A percentile compares a stretch with the other conserved stretches of the same genome.
These are phyloP conservation scores for Apoderus coryli DNA, from an alignment of 2,888 invertebrate genomes.

Conservation along the genomic window DNA sequence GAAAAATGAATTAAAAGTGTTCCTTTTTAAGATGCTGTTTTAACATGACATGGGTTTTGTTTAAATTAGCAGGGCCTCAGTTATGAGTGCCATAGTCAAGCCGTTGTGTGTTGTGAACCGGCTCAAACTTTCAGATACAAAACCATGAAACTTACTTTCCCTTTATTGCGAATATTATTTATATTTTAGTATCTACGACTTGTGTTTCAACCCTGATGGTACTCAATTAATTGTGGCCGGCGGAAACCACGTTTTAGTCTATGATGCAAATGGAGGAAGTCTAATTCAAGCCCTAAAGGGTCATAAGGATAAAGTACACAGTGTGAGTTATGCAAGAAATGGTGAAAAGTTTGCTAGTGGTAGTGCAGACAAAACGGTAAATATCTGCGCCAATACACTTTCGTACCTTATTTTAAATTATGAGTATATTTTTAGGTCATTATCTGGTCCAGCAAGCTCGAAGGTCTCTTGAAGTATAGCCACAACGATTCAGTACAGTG, in stretches of 20 bases:
- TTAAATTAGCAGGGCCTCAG: too few relatives aligned
- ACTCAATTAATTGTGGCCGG: slow-evolving; percentile 87
- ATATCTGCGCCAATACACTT: too few relatives aligned
- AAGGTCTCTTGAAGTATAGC: slow-evolving; percentile 76
- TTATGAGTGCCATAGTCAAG: too few relatives aligned
- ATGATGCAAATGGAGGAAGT: slow-evolving; percentile 81
- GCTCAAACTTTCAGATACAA: too few relatives aligned
- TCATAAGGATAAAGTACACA: slow-evolving; percentile 88
- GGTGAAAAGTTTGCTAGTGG: slow-evolving; percentile 97
- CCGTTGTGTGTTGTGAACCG: too few relatives aligned
- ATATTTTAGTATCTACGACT: slow-evolving; percentile 71
- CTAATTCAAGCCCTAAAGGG: slow-evolving; percentile 87
- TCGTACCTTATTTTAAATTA: too few relatives aligned
- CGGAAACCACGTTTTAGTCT: slow-evolving; percentile 87
- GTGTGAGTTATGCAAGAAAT: slow-evolving; percentile 83
- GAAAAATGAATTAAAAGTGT: too few relatives aligned
- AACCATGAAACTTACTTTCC: too few relatives aligned
- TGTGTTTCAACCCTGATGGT: slow-evolving; percentile 94
- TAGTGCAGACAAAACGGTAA: slow-evolving; percentile 91
- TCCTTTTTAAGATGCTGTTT: too few relatives aligned
- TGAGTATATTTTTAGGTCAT: too few relatives aligned
- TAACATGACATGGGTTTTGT: too few relatives aligned
- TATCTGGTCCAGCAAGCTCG: slow-evolving; percentile 83
- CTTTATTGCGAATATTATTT: slow-evolving; percentile 2
- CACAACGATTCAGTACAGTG: slow-evolving; percentile 94